Base-by-base conservation (phyloP, 2,797 vertebrate species). In the Yasuhikotakia modesta region DNA sequence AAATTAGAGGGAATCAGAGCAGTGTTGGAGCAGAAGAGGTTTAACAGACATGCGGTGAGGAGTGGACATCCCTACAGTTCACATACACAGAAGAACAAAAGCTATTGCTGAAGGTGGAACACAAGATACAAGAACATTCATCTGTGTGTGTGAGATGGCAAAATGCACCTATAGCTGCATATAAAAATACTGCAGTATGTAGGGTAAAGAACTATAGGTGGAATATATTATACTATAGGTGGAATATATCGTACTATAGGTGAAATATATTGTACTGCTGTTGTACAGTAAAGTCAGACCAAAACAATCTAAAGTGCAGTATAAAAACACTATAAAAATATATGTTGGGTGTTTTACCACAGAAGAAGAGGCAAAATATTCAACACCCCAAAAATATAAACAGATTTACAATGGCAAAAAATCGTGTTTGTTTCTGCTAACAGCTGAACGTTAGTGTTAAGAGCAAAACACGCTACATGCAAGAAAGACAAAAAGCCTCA, bases 61-160 rank as follows among this genome's bases (percentile, higher is more conserved):
- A 50, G 17, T n/a, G 16, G n/a, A 50, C 48, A 50, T 17, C 17
- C 48, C 48, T 50, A n/a, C 48, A 11, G 16, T 50, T 50, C n/a
- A n/a, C n/a, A n/a, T n/a, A n/a, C n/a, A 50, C 48, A 17, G 17
- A 50, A 16, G 17, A 50, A 17, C 17, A 5, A 50, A 12, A 50
- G 17, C 48, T n/a, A 16, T 50, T 16, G 17, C 16, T 17, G 48
- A 50, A n/a, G 16, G 17, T n/a, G 3, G 17, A 50, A 50, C 46
- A 16, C 14, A 16, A n/a, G 48, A 5, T 50, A 50, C 16, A 22
- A 70, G 21, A 22, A 58, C 66, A 71, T 21, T 71, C 57, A 24
- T 65, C 45, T 22, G 58, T 53, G 64, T 79, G 78, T 39, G 70
- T 73, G 46, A 70, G 71, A 61, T 61, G 45, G 74, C 66, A 73